These are phyloP conservation scores for Apodemus speciosus DNA, from an alignment of 2,113 vertebrate species.

Conservation along the genomic window DNA sequence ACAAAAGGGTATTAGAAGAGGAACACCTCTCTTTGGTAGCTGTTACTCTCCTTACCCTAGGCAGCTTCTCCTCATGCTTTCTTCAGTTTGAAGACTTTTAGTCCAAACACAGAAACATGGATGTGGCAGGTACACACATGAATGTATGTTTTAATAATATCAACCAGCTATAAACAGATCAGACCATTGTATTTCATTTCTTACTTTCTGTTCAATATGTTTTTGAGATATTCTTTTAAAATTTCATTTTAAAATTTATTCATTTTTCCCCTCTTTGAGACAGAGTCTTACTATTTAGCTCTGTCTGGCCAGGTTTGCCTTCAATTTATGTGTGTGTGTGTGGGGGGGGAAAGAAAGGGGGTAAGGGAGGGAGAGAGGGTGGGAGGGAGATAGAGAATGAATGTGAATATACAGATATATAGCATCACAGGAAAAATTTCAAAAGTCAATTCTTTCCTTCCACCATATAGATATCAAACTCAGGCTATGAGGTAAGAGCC, in stretches of 20 bases:
- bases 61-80: neutral
- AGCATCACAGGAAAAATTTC: neutral
- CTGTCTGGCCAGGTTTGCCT: neutral
- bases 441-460: neutral
- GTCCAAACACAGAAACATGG: neutral
- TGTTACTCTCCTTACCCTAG: neutral
- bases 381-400: neutral
- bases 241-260: neutral
- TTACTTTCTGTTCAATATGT: neutral
- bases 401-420: neutral
- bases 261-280: neutral
- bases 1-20: slow-evolving; percentile 56
- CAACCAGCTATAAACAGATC: neutral
- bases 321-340: neutral
- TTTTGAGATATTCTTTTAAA: neutral
- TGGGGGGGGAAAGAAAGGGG: neutral
- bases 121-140: neutral
- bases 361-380: no score
- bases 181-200: neutral
- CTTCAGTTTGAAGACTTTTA: neutral
- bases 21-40: slow-evolving; percentile 40
- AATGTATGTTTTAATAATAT: neutral
- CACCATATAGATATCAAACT: neutral
- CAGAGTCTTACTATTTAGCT: neutral
- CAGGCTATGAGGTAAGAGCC: neutral